Base-by-base conservation (phyloP, 2,797 vertebrate species). In the Chanos chanos region DNA sequence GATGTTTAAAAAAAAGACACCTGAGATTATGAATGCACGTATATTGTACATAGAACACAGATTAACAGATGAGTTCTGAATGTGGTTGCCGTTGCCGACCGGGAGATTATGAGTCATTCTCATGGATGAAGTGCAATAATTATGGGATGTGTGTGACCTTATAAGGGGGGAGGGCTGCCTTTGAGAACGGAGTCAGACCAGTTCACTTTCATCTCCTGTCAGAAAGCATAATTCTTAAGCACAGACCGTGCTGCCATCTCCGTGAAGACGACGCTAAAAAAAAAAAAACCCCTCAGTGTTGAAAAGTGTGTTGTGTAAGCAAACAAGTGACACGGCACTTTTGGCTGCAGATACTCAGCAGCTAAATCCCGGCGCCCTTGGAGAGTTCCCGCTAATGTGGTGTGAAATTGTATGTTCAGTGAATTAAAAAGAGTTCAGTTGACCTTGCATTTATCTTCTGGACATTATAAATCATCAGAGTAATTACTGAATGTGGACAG, bases 381-480 rank as follows among this genome's bases (percentile, higher is more conserved):
- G 68, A 68, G 64, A 66, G 45, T 27, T 24, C 59, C n/a, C 24
- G 52, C 58, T 77, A 77, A 75, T 77, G 70, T 63, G 60, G 70
- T 61, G 64, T 77, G 70, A 73, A 73, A 75, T 71, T 70, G 62
- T 64, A 65, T 64, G 73, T 66, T 73, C 61, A 70, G 66, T 55
- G 36, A 33, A 52, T 15, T 24, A 36, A 48, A 43, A 22, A 40
- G 57, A 59, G 59, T 61, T 66, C 65, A 73, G 60, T 65, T 69
- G 73, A 73, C 59, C 64, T 69, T 73, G 56, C 70, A 75, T 69
- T 71, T 66, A 70, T 77, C 62, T 69, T 73, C 68, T 69, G 56
- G 73, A 73, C 73, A 71, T 75, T 75, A 66, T 66, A 73, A 75
- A 71, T 75, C 73, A 73, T 70, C 70, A 69, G 70, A 66, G 76